Percentiles rank a stretch among this genome's conserved stretches.
phyloP scores from a whole-genome alignment of 30 jellyfish, hydroid and myxozoan genomes.

The Chrysaora quinquecirrha region DNA sequence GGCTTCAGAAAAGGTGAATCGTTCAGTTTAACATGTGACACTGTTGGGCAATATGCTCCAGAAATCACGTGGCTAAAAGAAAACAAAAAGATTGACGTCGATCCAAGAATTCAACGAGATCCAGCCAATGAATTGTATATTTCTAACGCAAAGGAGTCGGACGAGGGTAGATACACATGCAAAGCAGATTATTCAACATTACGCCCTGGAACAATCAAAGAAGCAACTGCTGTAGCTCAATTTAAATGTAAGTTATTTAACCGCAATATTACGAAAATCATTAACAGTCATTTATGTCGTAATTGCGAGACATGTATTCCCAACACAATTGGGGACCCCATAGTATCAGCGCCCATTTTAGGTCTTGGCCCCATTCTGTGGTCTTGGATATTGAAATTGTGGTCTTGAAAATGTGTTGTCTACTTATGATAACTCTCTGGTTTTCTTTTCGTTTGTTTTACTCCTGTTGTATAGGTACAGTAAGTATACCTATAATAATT shows the following conservation, averaged over 20 bases:
- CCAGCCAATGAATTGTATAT: conserved; percentile 33
- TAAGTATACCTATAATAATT: no score
- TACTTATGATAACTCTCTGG: no score
- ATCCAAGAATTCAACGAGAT: conserved; percentile 21
- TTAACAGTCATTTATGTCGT: no score
- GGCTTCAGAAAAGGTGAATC: conserved; percentile 67
- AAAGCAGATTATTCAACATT: conserved; percentile 62
- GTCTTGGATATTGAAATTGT: no score
- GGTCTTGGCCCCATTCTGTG: no score
- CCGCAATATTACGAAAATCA: no score
- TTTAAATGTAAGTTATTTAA: conserved; percentile 63
- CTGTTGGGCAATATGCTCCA: conserved; percentile 69
- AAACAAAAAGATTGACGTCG: neutral
- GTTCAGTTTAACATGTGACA: conserved; percentile 46
- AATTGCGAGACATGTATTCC: no score
- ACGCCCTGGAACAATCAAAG: conserved; percentile 39
- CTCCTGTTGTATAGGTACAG: no score
- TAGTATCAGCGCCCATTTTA: no score
- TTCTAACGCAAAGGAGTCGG: conserved; percentile 35
- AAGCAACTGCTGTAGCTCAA: conserved; percentile 43
- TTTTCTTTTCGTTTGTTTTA: no score
- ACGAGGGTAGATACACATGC: conserved; percentile 67
- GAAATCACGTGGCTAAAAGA: conserved; percentile 64
- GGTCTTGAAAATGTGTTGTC: no score
- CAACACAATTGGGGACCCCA: no score